Evolutionary conservation across 1,140 invertebrate genomes (phyloP).

Genomic region (Mamestra configurata): DNA sequence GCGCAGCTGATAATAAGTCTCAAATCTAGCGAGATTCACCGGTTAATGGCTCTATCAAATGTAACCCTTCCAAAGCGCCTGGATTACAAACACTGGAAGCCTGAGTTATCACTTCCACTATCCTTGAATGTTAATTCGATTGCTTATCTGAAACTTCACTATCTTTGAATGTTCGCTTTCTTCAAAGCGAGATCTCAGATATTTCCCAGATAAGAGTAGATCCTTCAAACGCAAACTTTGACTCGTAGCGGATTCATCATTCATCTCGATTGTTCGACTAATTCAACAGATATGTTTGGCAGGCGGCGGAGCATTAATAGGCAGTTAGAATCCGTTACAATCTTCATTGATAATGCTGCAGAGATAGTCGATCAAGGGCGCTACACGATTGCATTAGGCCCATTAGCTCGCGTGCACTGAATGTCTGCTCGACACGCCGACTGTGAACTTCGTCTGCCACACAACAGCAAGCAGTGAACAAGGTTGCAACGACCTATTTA

Average conservation of each 20-base stretch:
- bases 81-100: conserved; percentile 7
- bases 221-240: conserved; percentile 10
- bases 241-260: not conserved
- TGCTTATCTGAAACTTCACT: conserved; percentile 40
- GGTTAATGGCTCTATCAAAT: conserved; percentile 43
- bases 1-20: conserved; percentile 44
- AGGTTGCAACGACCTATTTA: conserved; percentile 51
- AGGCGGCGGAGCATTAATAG: conserved; percentile 8
- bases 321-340: conserved; percentile 15
- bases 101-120: conserved; percentile 46
- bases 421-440: conserved; percentile 6
- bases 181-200: conserved; percentile 2
- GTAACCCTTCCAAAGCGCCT: conserved; percentile 15
- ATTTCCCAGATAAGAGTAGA: not conserved
- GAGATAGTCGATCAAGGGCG: conserved; percentile 42
- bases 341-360: conserved; percentile 48
- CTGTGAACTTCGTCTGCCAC: not conserved
- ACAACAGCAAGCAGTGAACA: conserved; percentile 34
- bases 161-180: conserved; percentile 7
- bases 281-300: conserved; percentile 41
- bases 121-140: conserved; percentile 47
- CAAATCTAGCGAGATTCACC: conserved; percentile 43
- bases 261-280: conserved; percentile 8
- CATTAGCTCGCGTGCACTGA: conserved; percentile 47
- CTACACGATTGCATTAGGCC: conserved; percentile 44